Base-by-base conservation (phyloP, 2,888 invertebrate species). In the Andrena bicolor region DNA sequence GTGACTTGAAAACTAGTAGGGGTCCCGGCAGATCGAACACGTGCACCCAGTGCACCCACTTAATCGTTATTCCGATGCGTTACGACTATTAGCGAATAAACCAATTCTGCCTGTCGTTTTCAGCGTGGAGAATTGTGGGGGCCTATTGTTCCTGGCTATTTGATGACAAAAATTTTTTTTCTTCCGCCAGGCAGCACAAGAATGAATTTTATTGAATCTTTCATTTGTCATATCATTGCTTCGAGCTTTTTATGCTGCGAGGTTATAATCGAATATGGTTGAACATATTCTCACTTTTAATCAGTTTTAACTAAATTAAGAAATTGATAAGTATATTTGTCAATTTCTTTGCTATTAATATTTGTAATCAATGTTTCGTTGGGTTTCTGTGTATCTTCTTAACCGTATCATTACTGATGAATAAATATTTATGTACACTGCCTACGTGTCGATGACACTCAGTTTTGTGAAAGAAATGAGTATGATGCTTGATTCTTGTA, bases 1-100 rank as follows among this genome's bases (percentile, higher is more conserved):
- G 89, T 90, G 88, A 90, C 90, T 79, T 56, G 86, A 86, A 86
- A 81, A 73, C 82, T 84, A 86, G 80, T 53, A 71, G 74, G 80
- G 81, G 78, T 77, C 69, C 75, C 26, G 76, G 20, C 64, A 56
- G 30, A 28, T 78, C 68, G 82, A 80, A 88, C 89, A 89, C 89
- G 89, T 89, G 89, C 88, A 80, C 80, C 72, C 81, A 60, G 49
- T 77, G 76, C 81, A 79, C 70, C 77, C 86, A 69, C 73, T 72
- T 88, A 83, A 86, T 86, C 72, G 80, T 83, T 86, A 77, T 77
- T 68, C 73, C 71, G 28, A 86, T 86, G 68, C 75, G 79, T 78
- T 79, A 66, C 77, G 72, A 51, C 63, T 53, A 69, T 76, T 86
- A 76, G 66, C 61, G 35, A 80, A 65, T 68, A 73, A 68, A 86